Evolutionary conservation across 2,113 vertebrate species (phyloP), one percentile per base, ranked within the genome.

Genomic region (Spea bombifrons): DNA sequence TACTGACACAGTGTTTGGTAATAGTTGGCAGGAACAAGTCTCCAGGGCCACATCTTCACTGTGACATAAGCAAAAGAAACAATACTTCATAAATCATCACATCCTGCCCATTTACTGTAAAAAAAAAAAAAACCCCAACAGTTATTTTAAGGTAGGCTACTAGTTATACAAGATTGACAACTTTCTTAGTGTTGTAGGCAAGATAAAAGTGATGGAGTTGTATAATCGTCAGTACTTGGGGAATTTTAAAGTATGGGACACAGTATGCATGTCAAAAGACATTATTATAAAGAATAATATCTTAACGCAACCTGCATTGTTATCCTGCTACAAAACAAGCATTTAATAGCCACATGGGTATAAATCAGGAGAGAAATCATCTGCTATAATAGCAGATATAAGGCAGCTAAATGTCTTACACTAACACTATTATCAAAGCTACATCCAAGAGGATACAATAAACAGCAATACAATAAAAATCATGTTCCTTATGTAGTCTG

Each of bases 11-110:
- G 46, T 77, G 57, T 81, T 81, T 84, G 80, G 74, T 75, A 84
- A 83, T 46, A 77, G 75, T 70, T 84, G 86, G 78, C 78, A 84
- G 7, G 50, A 59, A 43, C 3, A 86, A 79, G 66, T 76, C 83
- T 83, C 77, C 9, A 53, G 79, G 85, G 84, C 1, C 61, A 83
- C 17, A 75, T 16, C 75, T 50, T 65, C 83, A 68, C 78, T 81
- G 75, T 82, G 83, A 86, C 81, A 81, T 83, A 84, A 85, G 74
- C 81, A 82, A 59, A 82, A 71, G 81, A 84, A 87, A 84, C 77
- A 83, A 75, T 84, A 84, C 73, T 83, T 67, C 75, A 82, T 81
- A 82, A 75, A 84, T 84, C 50, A 83, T 78, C 83, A 81, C 80
- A 47, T 82, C 75, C 65, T 73, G 73, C 49, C 78, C 81, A 83